Base-by-base conservation (phyloP, 2,888 invertebrate genomes). In the Melanostoma mellinum region DNA sequence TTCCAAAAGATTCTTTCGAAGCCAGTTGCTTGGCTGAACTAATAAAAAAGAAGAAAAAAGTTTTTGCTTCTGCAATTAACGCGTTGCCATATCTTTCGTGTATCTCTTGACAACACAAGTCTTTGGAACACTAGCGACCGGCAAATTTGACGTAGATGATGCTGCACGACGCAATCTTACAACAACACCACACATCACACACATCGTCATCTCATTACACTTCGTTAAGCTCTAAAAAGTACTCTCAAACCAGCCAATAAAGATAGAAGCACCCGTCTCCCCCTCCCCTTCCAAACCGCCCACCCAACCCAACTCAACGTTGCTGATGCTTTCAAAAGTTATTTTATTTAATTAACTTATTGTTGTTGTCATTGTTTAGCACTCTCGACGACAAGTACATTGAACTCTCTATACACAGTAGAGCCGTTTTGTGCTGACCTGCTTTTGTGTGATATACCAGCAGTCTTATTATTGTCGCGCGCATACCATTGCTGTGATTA, bases 331-430 rank as follows among this genome's bases (percentile, higher is more conserved):
- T 4, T 35, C 48, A 73, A 77, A 82, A 74, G 48, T 63, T 61
- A 63, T 82, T 82, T 78, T 78, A 82, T 82, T 82, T 78, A 82
- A 78, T 82, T 78, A 65, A 78, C 78, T 78, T 78, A 73, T 78
- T 82, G 73, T 78, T 82, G 58, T 58, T 60, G 40, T 33, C 36
- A 40, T 72, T 67, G 61, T 78, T 53, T 48, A 63, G 53, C 73
- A 73, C 56, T 68, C 35, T 6, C n/a, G 46, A 53, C 58, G 52
- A 40, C 58, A 42, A 9, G 81, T 75, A 52, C 82, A 46, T 69
- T 74, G 82, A 63, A 63, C 63, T 38, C 38, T 38, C 38, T 36
- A 6, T 44, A 4, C 36, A 46, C 5, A 36, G 20, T 9, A 3
- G 3, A 2, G 20, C 61, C 1, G 5, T 36, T 46, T 38, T 61